These are phyloP conservation scores for Zeus faber DNA, from an alignment of 2,113 vertebrate genomes.

Conservation along the genomic window DNA sequence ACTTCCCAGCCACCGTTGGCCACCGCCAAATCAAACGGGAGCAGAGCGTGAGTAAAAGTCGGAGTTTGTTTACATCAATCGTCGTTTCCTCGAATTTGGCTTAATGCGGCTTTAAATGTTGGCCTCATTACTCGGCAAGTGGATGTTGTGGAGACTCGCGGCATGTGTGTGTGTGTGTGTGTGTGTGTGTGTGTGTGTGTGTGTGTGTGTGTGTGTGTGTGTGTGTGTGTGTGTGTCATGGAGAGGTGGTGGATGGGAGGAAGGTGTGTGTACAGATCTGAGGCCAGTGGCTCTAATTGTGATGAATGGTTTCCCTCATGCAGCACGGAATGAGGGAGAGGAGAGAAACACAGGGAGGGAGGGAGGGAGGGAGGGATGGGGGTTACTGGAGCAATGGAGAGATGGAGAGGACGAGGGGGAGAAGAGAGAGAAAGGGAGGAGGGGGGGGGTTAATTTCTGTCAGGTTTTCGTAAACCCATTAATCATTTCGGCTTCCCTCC, in stretches of 20 bases:
- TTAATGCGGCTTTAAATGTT: constrained; percentile 13
- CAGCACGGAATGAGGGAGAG: constrained; percentile 27
- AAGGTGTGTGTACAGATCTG: constrained; percentile 13
- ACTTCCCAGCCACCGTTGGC: too few relatives aligned
- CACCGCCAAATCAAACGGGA: too few relatives aligned
- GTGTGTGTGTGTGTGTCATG: constrained; percentile 1
- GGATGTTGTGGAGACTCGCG: constrained; percentile 1
- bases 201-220: constrained; percentile 7
- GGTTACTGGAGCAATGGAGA: not conserved
- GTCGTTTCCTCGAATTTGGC: too few relatives aligned
- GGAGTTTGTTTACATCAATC: too few relatives aligned
- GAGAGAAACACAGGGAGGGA: constrained; percentile 14
- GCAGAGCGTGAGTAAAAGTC: too few relatives aligned
- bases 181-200: too few relatives aligned
- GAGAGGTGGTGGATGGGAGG: not conserved
- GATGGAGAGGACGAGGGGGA: constrained; percentile 15
- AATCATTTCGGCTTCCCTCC: constrained; percentile 54
- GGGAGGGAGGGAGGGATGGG: constrained; percentile 10
- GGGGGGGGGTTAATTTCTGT: constrained; percentile 64
- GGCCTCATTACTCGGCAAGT: constrained; percentile 13
- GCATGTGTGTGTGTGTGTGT: too few relatives aligned
- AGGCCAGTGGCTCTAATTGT: constrained; percentile 65
- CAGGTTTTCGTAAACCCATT: constrained; percentile 66
- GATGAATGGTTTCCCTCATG: constrained; percentile 62
- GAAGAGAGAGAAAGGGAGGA: constrained; percentile 24